Evolutionary conservation across 1,140 invertebrate species (phyloP).

Genomic region (Sarcophaga peregrina): DNA sequence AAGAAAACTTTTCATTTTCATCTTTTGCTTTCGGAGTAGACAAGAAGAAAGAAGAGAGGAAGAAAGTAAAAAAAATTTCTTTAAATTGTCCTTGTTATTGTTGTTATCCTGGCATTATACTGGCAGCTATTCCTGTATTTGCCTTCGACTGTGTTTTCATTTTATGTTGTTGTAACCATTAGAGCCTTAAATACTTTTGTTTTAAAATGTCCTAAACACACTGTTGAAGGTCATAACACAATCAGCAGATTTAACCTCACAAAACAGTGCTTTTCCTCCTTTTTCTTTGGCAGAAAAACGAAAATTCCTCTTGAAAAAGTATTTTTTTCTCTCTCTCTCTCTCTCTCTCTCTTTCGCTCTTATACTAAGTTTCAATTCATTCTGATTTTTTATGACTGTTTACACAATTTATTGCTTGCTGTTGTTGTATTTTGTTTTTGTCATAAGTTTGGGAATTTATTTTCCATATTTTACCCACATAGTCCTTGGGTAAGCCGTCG

Average conservation of each 20-base stretch:
- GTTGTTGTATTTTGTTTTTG: background rate
- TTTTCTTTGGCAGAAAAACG: too few relatives aligned
- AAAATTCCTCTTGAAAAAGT: too few relatives aligned
- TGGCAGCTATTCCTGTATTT: background rate
- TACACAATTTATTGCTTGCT: slow-evolving; percentile 17
- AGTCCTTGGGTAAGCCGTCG: slow-evolving; percentile 2
- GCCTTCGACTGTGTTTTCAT: background rate
- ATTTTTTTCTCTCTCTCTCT: too few relatives aligned
- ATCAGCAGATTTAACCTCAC: slow-evolving; percentile 1
- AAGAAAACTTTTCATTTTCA: too few relatives aligned
- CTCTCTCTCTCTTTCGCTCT: too few relatives aligned
- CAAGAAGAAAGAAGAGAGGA: too few relatives aligned
- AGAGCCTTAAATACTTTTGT: slow-evolving; percentile 24
- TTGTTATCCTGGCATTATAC: background rate
- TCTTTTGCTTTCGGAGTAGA: too few relatives aligned
- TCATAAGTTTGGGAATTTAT: slow-evolving; percentile 31
- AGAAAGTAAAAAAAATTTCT: too few relatives aligned
- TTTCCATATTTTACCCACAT: background rate
- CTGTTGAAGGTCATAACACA: slow-evolving; percentile 20
- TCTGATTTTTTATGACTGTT: background rate
- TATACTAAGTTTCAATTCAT: background rate
- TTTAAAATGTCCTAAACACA: slow-evolving; percentile 28
- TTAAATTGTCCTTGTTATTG: background rate
- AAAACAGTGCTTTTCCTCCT: background rate
- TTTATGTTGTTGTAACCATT: background rate